These are phyloP conservation scores for Gallinago solitaria DNA, from an alignment of 2,797 vertebrate genomes.

Conservation along the genomic window DNA sequence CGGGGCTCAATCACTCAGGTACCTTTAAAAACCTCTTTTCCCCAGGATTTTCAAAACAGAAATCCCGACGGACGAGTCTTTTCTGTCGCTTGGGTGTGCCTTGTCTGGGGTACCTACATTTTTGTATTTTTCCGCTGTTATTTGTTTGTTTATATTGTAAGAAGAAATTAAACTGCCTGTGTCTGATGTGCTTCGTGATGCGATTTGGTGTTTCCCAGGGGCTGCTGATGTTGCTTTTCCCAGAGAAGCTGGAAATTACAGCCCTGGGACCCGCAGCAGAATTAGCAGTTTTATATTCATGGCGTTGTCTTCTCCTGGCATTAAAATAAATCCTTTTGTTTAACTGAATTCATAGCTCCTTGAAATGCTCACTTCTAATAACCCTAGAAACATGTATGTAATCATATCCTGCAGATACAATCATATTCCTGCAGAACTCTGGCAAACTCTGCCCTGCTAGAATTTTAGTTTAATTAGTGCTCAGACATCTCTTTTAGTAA, in stretches of 20 bases:
- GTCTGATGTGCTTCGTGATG: slow-evolving; percentile 7
- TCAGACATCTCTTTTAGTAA: not conserved
- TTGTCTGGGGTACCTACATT: not conserved
- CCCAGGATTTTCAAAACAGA: not conserved
- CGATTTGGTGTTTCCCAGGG: not conserved
- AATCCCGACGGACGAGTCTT: not conserved
- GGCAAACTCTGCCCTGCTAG: not conserved
- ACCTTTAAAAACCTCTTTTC: not conserved
- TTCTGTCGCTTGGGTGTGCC: not conserved
- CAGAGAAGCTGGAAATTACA: not conserved
- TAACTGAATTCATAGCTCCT: not conserved
- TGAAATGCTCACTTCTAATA: not conserved
- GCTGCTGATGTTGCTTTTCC: not conserved
- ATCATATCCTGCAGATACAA: not conserved
- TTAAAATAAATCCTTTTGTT: not conserved
- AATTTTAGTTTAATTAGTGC: not conserved
- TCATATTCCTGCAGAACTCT: not conserved
- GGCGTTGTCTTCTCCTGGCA: not conserved
- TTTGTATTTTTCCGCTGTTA: slow-evolving; percentile 16
- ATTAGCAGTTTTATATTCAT: not conserved
- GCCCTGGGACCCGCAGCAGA: not conserved
- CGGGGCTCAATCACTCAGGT: not conserved
- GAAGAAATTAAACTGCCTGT: slow-evolving; percentile 20
- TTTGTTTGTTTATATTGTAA: slow-evolving; percentile 32
- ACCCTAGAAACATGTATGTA: not conserved